These are phyloP conservation scores for Potamarius usumacintae DNA, from an alignment of 2,113 vertebrate species.

Conservation along the genomic window DNA sequence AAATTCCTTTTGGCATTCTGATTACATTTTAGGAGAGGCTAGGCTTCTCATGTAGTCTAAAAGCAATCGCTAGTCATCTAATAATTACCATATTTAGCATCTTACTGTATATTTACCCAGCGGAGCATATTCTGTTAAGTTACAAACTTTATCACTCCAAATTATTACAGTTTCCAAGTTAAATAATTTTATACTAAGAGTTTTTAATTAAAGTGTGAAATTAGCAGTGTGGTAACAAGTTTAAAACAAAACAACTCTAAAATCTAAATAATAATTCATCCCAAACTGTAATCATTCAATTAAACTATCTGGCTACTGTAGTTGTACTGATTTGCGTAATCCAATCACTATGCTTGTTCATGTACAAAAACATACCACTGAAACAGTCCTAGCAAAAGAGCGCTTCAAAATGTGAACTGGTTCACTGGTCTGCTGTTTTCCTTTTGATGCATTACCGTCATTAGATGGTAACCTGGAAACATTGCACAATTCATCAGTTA, in stretches of 20 bases:
- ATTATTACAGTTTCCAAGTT: not conserved
- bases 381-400: conserved; percentile 95
- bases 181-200: not conserved
- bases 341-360: not conserved
- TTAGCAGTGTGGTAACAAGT: not conserved
- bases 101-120: not conserved
- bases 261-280: not conserved
- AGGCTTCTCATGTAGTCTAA: not conserved
- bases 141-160: not conserved
- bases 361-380: conserved; percentile 78
- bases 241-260: not conserved
- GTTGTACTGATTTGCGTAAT: not conserved
- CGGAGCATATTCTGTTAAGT: not conserved
- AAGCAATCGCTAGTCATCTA: not conserved
- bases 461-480: conserved; percentile 88
- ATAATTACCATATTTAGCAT: not conserved
- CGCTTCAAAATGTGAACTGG: conserved; percentile 96
- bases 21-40: not conserved
- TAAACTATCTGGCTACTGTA: not conserved
- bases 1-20: not conserved
- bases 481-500: conserved; percentile 9
- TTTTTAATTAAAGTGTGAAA: not conserved
- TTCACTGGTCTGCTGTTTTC: conserved; percentile 95
- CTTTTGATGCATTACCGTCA: conserved; percentile 93
- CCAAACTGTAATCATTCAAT: conserved; percentile 26